Evolutionary conservation across 1,140 invertebrate species (phyloP).

Genomic region (Trinorchestia longiramus): DNA sequence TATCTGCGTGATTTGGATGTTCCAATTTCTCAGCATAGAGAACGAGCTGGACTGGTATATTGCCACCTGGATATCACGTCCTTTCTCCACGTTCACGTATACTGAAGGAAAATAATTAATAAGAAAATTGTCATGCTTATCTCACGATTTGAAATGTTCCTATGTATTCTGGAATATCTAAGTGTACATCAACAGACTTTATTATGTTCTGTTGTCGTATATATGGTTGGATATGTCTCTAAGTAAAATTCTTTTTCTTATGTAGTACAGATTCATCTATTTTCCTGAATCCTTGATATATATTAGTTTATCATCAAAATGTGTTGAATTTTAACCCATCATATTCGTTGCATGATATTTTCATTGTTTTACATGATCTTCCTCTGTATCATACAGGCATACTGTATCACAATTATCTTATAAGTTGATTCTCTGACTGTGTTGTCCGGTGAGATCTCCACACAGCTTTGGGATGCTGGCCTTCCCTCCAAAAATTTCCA

Average conservation of each 20-base stretch:
- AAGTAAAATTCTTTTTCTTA: not conserved
- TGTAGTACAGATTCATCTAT: not conserved
- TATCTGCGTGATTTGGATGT: conserved; percentile 24
- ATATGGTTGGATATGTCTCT: too few species aligned
- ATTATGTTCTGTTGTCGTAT: too few species aligned
- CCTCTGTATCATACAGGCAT: too few species aligned
- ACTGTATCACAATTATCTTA: too few species aligned
- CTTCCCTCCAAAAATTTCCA: conserved; percentile 28
- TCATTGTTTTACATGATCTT: too few species aligned
- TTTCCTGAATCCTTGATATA: not conserved
- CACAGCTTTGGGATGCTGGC: not conserved
- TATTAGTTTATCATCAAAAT: not conserved
- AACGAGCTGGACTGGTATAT: conserved; percentile 32
- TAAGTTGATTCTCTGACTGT: not conserved
- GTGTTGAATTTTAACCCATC: too few species aligned
- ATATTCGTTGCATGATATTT: too few species aligned
- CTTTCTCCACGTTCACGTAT: conserved; percentile 10
- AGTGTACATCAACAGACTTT: too few species aligned
- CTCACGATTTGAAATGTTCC: too few species aligned
- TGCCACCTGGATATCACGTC: not conserved
- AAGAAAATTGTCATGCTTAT: too few species aligned
- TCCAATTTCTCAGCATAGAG: conserved; percentile 39
- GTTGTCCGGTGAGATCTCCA: conserved; percentile 38
- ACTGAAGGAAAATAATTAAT: not conserved
- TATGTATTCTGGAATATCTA: too few species aligned